These are phyloP conservation scores for Eubasilissa regina DNA, from an alignment of 1,140 invertebrate species.

Conservation along the genomic window DNA sequence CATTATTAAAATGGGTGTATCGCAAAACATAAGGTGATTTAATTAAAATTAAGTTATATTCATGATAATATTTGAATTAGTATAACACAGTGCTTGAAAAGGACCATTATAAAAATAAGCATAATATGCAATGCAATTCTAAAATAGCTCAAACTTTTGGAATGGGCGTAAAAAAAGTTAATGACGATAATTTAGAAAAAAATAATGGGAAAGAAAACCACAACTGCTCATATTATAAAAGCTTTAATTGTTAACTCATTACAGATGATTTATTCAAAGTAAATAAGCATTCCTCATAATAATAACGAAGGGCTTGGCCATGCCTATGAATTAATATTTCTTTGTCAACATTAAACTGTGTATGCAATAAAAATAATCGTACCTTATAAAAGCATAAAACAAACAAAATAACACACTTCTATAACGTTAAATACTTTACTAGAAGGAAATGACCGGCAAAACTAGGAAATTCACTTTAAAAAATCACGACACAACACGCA, in stretches of 20 bases:
- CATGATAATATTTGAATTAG: no score
- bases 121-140: slow-evolving; percentile 21
- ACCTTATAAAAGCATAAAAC: slow-evolving; percentile 48
- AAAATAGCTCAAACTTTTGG: slow-evolving; percentile 34
- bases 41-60: no score
- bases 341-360: slow-evolving; percentile 29
- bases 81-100: no score
- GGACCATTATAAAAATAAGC: neutral
- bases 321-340: slow-evolving; percentile 30
- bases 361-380: slow-evolving; percentile 1
- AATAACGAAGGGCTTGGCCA: slow-evolving; percentile 50
- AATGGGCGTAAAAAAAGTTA: slow-evolving; percentile 30
- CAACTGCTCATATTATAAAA: neutral
- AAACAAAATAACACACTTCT: slow-evolving; percentile 25
- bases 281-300: slow-evolving; percentile 40
- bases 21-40: no score
- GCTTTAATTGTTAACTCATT: slow-evolving; percentile 15
- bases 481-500: slow-evolving; percentile 47
- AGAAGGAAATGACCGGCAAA: slow-evolving; percentile 44
- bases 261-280: slow-evolving; percentile 18
- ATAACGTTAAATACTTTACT: slow-evolving; percentile 9
- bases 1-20: no score
- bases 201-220: neutral
- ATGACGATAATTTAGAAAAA: slow-evolving; percentile 4
- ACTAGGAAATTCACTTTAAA: slow-evolving; percentile 25